Percentiles rank a stretch among this genome's conserved stretches.
These are phyloP conservation scores for Trematomus loennbergii DNA, from an alignment of 2,113 vertebrate species.

Conservation along the genomic window DNA sequence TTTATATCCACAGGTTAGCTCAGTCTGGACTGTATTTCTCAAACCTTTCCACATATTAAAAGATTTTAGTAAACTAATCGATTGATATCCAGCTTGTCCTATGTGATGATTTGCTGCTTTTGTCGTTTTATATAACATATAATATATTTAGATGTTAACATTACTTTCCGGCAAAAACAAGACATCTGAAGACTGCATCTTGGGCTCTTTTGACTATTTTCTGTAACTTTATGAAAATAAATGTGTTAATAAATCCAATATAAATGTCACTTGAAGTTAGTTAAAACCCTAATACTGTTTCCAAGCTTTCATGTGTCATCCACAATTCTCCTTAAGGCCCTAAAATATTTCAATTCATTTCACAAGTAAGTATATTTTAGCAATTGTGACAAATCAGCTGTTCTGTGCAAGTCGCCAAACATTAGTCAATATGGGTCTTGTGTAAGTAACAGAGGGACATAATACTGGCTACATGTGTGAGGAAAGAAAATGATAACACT, in stretches of 20 bases:
- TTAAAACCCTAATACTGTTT: not conserved
- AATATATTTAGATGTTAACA: not conserved
- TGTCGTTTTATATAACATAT: not conserved
- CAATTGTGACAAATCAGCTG: constrained; percentile 34
- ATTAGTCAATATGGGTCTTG: constrained; percentile 90
- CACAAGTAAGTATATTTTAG: not conserved
- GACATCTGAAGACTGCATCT: not conserved
- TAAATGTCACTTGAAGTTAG: not conserved
- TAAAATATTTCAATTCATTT: not conserved
- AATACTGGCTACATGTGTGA: constrained; percentile 73
- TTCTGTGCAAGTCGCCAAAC: constrained; percentile 85
- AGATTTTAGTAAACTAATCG: too few species aligned
- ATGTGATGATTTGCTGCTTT: not conserved
- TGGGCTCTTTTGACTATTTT: not conserved
- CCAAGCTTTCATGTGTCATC: not conserved
- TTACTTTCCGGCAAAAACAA: not conserved
- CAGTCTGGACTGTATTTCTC: not conserved
- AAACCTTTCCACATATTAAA: not conserved
- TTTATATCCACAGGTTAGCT: constrained; percentile 44
- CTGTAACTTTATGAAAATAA: not conserved
- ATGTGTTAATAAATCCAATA: not conserved
- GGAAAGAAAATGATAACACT: constrained; percentile 69
- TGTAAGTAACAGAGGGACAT: constrained; percentile 51
- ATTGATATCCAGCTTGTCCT: not conserved
- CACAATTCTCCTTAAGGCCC: constrained; percentile 5